Base-by-base conservation (phyloP, 2,888 invertebrate species). In the Agrotis exclamationis region DNA sequence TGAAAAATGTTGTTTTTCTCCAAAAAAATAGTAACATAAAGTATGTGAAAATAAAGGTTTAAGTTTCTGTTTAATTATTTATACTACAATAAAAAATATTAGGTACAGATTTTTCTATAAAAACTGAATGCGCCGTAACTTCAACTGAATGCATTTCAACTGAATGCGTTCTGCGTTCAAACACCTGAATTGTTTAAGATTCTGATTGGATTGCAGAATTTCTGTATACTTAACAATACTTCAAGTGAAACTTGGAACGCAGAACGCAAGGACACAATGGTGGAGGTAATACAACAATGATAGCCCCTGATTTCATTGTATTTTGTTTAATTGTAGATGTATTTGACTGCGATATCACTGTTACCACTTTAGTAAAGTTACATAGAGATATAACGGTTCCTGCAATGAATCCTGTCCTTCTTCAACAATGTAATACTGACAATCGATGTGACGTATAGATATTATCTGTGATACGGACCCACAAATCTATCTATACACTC, bases 1-100 rank as follows among this genome's bases (percentile, higher is more conserved):
- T 83, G 77, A 83, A 83, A 85, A 80, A 74, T 78, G 63, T 71
- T 83, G 69, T 76, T 79, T 75, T 80, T 68, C 45, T 44, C 16
- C 9, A 65, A 58, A 74, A 72, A 63, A 50, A 62, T 11, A 33
- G n/a, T 33, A 22, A 48, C 11, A 57, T 16, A n/a, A 67, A 60
- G 50, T 48, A 22, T 54, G 24, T 47, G 63, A 45, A 59, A 44
- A 70, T 71, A 80, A 80, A 58, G 66, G 68, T 59, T 70, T 58
- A 45, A 24, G 22, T 11, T n/a, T 0, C 2, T 28, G 22, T 48
- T 20, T 70, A n/a, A n/a, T 28, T 1, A 22, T 22, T 33, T 44
- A 47, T 5, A 2, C 0, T 16, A 13, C 5, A 33, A 69, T 24
- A 47, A 70, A 44, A 9, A 16, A 7, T 22, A 16, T 6, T 0